Evolutionary conservation across 37 sponge, comb jelly and placozoan genomes (phyloP).

Genomic region (Spongilla lacustris): DNA sequence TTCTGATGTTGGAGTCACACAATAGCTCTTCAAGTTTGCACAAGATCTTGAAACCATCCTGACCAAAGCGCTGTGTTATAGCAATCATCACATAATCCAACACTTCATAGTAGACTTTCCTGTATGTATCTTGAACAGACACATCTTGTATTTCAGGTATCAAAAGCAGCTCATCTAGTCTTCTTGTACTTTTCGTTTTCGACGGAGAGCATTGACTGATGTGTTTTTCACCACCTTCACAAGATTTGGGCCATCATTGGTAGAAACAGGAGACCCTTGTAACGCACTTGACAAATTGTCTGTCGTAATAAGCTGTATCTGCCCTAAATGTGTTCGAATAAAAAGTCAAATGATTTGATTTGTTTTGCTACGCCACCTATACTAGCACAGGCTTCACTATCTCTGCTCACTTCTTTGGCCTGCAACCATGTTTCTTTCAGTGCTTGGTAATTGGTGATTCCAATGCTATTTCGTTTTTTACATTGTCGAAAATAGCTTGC

Average conservation of each 20-base stretch:
- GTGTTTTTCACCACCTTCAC: background rate
- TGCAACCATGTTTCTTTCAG: conserved; percentile 21
- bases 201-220: conserved; percentile 37
- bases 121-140: conserved; percentile 22
- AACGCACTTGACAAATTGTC: conserved; percentile 14
- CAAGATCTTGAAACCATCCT: conserved; percentile 37
- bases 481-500: conserved; percentile 45
- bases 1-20: background rate
- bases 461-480: conserved; percentile 36
- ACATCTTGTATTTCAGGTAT: conserved; percentile 37
- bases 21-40: conserved; percentile 25
- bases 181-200: conserved; percentile 29
- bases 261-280: conserved; percentile 1
- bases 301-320: background rate
- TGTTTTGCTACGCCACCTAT: conserved; percentile 58
- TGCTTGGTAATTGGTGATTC: conserved; percentile 44
- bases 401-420: conserved; percentile 13
- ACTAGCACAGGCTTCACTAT: conserved; percentile 54
- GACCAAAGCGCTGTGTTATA: conserved; percentile 26
- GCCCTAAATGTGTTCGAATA: conserved; percentile 34
- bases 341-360: conserved; percentile 47
- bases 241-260: background rate
- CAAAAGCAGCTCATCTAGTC: conserved; percentile 31
- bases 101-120: conserved; percentile 43
- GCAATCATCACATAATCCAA: conserved; percentile 19